phyloP scores from a whole-genome alignment of 64 coral and sea anemone species.

The Pocillopora verrucosa region DNA sequence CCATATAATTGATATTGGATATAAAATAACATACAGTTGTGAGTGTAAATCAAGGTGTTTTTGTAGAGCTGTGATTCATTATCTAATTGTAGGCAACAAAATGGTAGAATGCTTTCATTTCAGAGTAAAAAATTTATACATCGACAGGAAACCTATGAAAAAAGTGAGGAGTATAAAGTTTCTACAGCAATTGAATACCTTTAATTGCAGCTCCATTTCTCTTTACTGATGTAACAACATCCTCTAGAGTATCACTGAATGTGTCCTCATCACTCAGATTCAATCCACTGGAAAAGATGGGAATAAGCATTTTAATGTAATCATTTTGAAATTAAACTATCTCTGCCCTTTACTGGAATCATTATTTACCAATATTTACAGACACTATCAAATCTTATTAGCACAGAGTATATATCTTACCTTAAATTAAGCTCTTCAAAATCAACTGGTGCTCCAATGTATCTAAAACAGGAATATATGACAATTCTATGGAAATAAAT shows the following conservation, averaged over 20 bases:
- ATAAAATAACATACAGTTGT: too few species aligned
- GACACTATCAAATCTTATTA: too few species aligned
- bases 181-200: conserved; percentile 28
- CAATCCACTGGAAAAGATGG: conserved; percentile 55
- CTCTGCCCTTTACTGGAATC: not conserved
- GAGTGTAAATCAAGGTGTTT: too few species aligned
- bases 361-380: not conserved
- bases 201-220: conserved; percentile 95
- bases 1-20: too few species aligned
- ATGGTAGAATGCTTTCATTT: too few species aligned
- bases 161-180: too few species aligned
- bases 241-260: conserved; percentile 72
- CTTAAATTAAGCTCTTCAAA: conserved; percentile 95
- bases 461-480: conserved; percentile 45
- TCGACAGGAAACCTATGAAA: too few species aligned
- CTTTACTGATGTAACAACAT: conserved; percentile 86
- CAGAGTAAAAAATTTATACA: too few species aligned
- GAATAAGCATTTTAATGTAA: not conserved
- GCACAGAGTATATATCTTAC: conserved; percentile 12
- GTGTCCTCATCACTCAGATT: conserved; percentile 70
- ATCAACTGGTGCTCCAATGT: conserved; percentile 91
- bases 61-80: too few species aligned
- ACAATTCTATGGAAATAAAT: not conserved
- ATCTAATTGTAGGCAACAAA: too few species aligned
- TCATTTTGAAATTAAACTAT: not conserved